Base-by-base conservation (phyloP, 2,113 vertebrate species). In the Centrocercus urophasianus region DNA sequence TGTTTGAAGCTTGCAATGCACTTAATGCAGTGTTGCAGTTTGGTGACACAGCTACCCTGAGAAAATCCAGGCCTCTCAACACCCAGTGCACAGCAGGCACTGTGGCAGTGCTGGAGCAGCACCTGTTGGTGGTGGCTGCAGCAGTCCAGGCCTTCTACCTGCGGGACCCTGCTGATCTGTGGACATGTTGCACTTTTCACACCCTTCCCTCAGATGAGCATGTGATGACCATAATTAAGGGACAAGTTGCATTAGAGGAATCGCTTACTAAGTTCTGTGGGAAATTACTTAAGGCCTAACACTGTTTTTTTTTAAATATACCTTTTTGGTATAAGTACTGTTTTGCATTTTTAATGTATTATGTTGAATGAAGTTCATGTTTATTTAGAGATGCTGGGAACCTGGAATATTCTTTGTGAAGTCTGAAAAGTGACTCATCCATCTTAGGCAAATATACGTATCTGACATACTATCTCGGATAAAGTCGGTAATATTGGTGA, bases 71-170 rank as follows among this genome's bases (percentile, higher is more conserved):
- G 89, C 95, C 11, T 96, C 93, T 2, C 95, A 99, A 74, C 99
- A 99, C 91, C 98, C 63, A 13, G 98, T 98, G 18, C 98, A 96
- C 89, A 0, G 98, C 97, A 5, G 98, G 98, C 45, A 94, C 98
- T 6, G 98, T 77, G 32, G 93, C 93, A 0, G 97, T 99, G 80
- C 96, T 99, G 89, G 96, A 97, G 48, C 98, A 97, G 74, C 96
- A 97, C 28, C 99, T 99, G 10, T 97, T 98, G 4, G 73, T 99
- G 67, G 92, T 99, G 38, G 98, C 99, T 2, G 98, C 98, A 1
- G 99, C 98, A 0, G 98, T 99, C 24, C 98, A 98, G 38, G 98
- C 99, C 1, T 99, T 99, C 93, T 99, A 99, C 89, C 96, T 99
- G 11, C 97, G 99, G 18, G 99, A 99, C 72, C 98, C 98, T 1